Percentiles rank a stretch among this genome's conserved stretches.
These are phyloP conservation scores for Gymnarchus niloticus DNA, from an alignment of 2,113 vertebrate species.

Conservation along the genomic window DNA sequence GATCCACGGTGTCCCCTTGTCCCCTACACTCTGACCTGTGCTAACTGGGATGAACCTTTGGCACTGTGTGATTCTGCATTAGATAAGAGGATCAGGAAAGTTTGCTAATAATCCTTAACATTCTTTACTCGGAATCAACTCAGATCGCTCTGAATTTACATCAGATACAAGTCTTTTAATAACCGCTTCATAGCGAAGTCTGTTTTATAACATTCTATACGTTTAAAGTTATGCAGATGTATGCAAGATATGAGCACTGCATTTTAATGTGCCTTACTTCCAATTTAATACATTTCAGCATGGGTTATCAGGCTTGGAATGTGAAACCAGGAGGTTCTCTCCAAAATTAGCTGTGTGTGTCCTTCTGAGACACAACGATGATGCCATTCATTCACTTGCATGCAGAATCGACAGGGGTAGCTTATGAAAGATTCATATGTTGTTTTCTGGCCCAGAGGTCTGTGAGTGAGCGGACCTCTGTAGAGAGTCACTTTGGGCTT, in stretches of 20 bases:
- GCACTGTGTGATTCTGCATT: too few relatives aligned
- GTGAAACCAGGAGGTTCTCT: not conserved
- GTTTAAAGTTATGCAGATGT: too few relatives aligned
- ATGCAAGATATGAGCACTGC: not conserved
- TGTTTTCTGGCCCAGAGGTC: constrained; percentile 22
- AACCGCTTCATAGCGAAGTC: not conserved
- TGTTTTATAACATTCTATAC: not conserved
- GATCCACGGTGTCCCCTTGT: too few relatives aligned
- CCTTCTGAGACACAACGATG: constrained; percentile 8
- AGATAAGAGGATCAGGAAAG: too few relatives aligned
- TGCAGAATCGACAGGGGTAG: constrained; percentile 24
- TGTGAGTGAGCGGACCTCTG: constrained; percentile 7
- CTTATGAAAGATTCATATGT: constrained; percentile 38
- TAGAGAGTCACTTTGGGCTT: not conserved
- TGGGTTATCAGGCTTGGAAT: not conserved
- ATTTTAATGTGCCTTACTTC: not conserved
- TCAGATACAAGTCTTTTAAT: not conserved
- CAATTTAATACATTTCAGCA: not conserved
- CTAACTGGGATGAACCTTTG: too few relatives aligned
- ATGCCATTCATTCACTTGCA: constrained; percentile 27
- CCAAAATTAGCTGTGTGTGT: not conserved
- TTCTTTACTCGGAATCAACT: too few relatives aligned
- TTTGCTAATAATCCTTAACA: too few relatives aligned
- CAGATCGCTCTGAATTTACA: not conserved
- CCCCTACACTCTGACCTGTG: too few relatives aligned